phyloP scores from a whole-genome alignment of 1,140 invertebrate genomes.

The Muscidifurax raptorellus region DNA sequence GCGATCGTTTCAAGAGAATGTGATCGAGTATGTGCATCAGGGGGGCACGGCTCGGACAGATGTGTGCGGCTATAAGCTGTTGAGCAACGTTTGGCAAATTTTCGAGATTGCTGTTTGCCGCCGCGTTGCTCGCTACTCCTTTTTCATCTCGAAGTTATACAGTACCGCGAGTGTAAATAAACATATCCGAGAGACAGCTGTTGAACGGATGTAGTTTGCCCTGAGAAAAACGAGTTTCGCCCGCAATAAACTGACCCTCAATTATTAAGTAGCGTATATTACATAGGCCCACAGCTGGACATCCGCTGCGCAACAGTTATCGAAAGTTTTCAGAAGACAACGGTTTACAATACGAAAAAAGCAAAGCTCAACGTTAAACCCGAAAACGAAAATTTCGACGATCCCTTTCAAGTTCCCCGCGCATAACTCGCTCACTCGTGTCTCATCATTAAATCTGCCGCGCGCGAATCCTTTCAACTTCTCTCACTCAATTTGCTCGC shows the following conservation, averaged over 20 bases:
- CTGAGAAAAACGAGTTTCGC: constrained; percentile 28
- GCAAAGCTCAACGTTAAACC: too few species aligned
- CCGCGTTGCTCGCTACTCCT: not conserved
- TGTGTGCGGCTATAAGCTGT: not conserved
- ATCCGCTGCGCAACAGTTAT: not conserved
- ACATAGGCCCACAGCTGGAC: not conserved
- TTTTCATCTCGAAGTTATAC: too few species aligned
- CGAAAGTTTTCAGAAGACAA: too few species aligned
- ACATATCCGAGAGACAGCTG: not conserved
- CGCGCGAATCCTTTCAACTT: too few species aligned
- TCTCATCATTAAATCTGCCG: too few species aligned
- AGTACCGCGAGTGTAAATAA: too few species aligned
- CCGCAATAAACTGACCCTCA: constrained; percentile 8
- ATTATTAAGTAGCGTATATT: too few species aligned
- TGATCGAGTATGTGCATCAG: not conserved
- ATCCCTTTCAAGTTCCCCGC: not conserved
- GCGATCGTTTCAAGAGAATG: not conserved
- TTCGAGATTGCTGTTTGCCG: not conserved
- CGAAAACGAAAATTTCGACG: not conserved
- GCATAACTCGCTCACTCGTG: too few species aligned
- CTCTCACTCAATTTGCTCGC: too few species aligned
- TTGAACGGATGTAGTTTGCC: not conserved
- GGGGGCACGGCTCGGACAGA: not conserved
- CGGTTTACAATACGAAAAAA: too few species aligned
- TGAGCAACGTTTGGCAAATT: not conserved